A percentile compares a stretch with the other conserved stretches of the same genome.
These are phyloP conservation scores for Prunella fulvescens DNA, from an alignment of 2,113 vertebrate species.

Conservation along the genomic window DNA sequence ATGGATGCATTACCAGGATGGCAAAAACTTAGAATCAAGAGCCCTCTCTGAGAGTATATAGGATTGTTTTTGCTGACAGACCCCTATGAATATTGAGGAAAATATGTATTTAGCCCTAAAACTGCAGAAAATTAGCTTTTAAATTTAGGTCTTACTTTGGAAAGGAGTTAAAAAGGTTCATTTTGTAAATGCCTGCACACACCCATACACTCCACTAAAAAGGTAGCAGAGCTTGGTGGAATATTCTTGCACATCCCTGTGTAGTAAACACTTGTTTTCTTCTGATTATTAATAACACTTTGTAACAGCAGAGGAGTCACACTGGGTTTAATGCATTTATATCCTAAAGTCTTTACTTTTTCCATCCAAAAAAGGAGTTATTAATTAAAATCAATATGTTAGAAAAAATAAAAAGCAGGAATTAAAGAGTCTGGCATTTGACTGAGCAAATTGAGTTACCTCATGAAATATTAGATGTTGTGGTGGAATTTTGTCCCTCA, in stretches of 20 bases:
- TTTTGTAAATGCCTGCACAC: neutral
- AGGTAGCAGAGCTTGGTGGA: neutral
- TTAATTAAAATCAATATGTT: neutral
- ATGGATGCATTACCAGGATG: neutral
- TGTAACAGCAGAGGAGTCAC: neutral
- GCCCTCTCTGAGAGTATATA: neutral
- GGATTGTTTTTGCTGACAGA: neutral
- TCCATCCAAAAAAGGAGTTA: neutral
- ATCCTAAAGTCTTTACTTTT: neutral
- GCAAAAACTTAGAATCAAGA: neutral
- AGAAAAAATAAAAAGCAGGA: neutral
- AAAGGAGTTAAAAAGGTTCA: neutral
- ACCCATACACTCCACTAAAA: neutral
- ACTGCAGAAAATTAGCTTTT: neutral
- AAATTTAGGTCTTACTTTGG: neutral
- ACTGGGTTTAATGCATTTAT: neutral
- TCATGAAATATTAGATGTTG: neutral
- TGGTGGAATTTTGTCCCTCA: neutral
- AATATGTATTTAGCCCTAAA: neutral
- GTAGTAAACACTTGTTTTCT: neutral
- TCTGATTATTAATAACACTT: neutral
- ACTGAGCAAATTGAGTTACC: neutral
- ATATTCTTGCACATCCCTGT: neutral
- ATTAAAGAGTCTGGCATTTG: neutral
- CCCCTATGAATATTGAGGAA: neutral